Base-by-base conservation (phyloP, 2,888 invertebrate species). In the Leucophenga montana region DNA sequence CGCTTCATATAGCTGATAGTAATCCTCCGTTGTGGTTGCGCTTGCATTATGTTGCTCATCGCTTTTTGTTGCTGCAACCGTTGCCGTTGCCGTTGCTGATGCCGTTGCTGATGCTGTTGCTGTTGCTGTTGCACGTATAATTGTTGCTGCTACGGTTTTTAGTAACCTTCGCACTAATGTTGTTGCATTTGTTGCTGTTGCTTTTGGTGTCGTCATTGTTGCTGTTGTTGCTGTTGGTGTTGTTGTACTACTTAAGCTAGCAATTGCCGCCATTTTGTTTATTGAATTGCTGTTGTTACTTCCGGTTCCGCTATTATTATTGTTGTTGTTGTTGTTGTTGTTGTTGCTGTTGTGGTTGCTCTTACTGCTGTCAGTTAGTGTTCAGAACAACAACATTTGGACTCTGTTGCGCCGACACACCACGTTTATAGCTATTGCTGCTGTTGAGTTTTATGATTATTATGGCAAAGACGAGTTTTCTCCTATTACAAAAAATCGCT, bases 1-100 rank as follows among this genome's bases (percentile, higher is more conserved):
- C 73, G 59, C 61, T 76, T 75, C 69, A 77, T 73, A 71, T 71
- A 68, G 71, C 39, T 61, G 66, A 20, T 46, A 56, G 39, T 46
- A 62, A 11, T 62, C 46, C 16, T 44, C 62, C 18, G 16, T 39
- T 27, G 53, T 16, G 54, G 66, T 56, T 3, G 22, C 14, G 56
- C 9, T 56, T 18, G 27, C 27, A 20, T 14, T 27, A 3, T 61
- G 61, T 2, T 61, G 44, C 31, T 13, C 14, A 9, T 22, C 44
- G 62, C 3, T 62, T n/a, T 44, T 62, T 27, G 31, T 33, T 59
- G 59, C 33, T 59, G 14, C 13, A 0, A 11, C 11, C 16, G 61
- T 33, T 39, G 39, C 39, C 6, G 33, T 22, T 11, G 0, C 39
- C 16, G 44, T 44, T 20, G 46, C 20, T 20, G 44, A 44, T 62